Evolutionary conservation across 1,140 invertebrate genomes (phyloP), one percentile per base, ranked within the genome.

Genomic region (Drosophila busckii): DNA sequence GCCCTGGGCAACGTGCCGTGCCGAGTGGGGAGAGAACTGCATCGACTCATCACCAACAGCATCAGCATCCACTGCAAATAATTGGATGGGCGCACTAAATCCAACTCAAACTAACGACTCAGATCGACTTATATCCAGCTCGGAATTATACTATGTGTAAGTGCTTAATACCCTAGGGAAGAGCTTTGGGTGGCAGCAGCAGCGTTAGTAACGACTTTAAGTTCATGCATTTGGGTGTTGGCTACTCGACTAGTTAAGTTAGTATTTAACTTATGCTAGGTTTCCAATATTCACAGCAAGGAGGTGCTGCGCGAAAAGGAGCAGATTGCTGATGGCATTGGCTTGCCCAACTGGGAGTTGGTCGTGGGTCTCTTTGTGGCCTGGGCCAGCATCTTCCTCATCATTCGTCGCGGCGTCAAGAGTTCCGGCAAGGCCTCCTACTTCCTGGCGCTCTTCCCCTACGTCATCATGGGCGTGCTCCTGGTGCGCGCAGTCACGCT

Each of bases 361-460:
- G 92, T 93, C 0, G 82, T 96, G 0, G 95, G 94, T 66, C 89
- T 97, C 1, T 87, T 95, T 1, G 88, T 91, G 4, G 93, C 94
- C 1, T 97, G 95, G 95, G 41, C 93, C 4, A 87, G 92, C 12
- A 91, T 96, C 6, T 95, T 93, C 70, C 65, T 94, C 7, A 92
- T 95, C 41, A 91, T 96, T 9, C 90, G 93, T 10, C 91, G 64
- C 0, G 95, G 96, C 15, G 93, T 97, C 0, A 91, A 93, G 70
- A 93, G 92, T 62, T 93, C 92, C 0, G 93, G 93, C 23, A 94
- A 94, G 87, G 93, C 91, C 0, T 92, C 94, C 0, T 96, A 96
- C 69, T 95, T 96, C 83, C 90, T 95, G 0, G 95, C 95, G 0
- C 82, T 96, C 0, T 96, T 97, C 73, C 95, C 95, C 0, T 97